A percentile compares a stretch with the other conserved stretches of the same genome.
These are phyloP conservation scores for Acromyrmex heyeri DNA, from an alignment of 1,140 invertebrate genomes.

Conservation along the genomic window DNA sequence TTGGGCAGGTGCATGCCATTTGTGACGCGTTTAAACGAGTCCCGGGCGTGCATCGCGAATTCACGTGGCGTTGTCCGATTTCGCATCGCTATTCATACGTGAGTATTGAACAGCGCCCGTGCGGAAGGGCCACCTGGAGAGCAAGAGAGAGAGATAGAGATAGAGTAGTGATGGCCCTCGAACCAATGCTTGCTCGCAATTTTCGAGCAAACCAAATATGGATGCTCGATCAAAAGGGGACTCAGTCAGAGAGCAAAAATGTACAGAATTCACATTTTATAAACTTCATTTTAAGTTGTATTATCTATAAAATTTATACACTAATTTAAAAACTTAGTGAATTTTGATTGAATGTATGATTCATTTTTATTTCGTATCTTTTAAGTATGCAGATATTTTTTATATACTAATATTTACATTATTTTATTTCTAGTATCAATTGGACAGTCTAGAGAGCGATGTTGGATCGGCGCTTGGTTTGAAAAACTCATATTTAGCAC, in stretches of 20 bases:
- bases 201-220: slow-evolving; percentile 39
- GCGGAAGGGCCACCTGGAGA: slow-evolving; percentile 50
- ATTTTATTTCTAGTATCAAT: not conserved
- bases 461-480: not conserved
- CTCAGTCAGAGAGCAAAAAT: slow-evolving; percentile 10
- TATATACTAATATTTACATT: not conserved
- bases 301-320: not conserved
- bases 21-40: slow-evolving; percentile 71
- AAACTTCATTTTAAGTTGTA: slow-evolving; percentile 6
- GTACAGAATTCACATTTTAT: slow-evolving; percentile 18
- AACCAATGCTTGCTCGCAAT: slow-evolving; percentile 43
- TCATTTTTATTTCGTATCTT: not conserved
- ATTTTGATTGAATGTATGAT: not conserved
- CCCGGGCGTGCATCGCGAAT: slow-evolving; percentile 54
- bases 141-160: slow-evolving; percentile 25
- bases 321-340: not conserved
- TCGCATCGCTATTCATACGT: slow-evolving; percentile 64
- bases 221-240: slow-evolving; percentile 24
- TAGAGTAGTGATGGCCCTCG: slow-evolving; percentile 54
- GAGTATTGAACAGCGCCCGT: slow-evolving; percentile 59
- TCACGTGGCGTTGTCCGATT: slow-evolving; percentile 65
- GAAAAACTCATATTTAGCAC: not conserved
- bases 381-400: not conserved
- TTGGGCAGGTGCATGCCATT: slow-evolving; percentile 63
- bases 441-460: not conserved